A percentile compares a stretch with the other conserved stretches of the same genome.
These are phyloP conservation scores for Zaprionus tsacasi DNA, from an alignment of 1,140 invertebrate species.

Conservation along the genomic window DNA sequence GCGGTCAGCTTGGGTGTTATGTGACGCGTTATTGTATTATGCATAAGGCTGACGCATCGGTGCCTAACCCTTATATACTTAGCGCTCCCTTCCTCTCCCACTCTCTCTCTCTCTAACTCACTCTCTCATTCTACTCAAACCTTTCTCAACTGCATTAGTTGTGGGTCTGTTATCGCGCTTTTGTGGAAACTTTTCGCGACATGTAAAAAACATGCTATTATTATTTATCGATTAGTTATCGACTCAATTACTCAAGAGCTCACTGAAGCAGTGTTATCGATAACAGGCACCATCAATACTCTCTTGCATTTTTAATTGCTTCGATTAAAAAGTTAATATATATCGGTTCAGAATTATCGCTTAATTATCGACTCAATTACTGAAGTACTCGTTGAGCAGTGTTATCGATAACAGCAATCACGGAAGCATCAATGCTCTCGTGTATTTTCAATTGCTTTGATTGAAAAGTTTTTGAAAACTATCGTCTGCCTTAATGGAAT, in stretches of 20 bases:
- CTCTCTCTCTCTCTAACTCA: neutral
- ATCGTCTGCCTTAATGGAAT: conserved; percentile 1
- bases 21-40: neutral
- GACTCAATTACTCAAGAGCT: neutral
- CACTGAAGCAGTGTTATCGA: neutral
- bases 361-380: neutral
- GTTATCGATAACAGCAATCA: neutral
- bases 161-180: neutral
- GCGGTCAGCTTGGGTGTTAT: neutral
- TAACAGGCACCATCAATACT: neutral
- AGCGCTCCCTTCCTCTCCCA: neutral
- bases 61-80: neutral
- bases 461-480: neutral
- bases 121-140: neutral
- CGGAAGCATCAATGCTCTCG: neutral
- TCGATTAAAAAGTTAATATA: neutral
- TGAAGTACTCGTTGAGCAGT: neutral
- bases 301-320: neutral
- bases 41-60: neutral
- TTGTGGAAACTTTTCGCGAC: neutral
- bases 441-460: neutral
- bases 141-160: neutral
- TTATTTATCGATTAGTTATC: neutral
- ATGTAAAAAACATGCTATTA: too few relatives aligned
- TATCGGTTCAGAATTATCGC: neutral